phyloP scores from a whole-genome alignment of 2,113 vertebrate genomes.

The Chaetura pelagica region DNA sequence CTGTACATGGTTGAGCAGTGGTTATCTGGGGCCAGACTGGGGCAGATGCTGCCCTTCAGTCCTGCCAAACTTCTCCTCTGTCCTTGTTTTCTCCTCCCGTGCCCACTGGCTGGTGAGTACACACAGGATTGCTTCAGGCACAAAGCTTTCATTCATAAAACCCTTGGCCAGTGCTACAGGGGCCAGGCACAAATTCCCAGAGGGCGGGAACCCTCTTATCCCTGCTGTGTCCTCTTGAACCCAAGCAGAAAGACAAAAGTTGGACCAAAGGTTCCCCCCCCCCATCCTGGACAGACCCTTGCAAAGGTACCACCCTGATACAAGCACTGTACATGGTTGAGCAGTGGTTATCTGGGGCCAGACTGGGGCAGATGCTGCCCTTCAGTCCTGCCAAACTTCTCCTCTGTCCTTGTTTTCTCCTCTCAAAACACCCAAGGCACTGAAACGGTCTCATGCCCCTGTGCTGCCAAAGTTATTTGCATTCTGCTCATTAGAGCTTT shows the following conservation, averaged over 20 bases:
- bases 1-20: rapidly evolving
- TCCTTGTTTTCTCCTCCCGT: conserved; percentile 77
- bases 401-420: not conserved
- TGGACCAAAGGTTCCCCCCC: too few relatives aligned
- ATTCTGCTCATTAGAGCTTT: conserved; percentile 69
- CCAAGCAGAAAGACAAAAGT: not conserved
- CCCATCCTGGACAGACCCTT: not conserved
- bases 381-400: not conserved
- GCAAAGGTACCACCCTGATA: not conserved
- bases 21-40: not conserved
- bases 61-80: not conserved
- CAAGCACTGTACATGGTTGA: rapidly evolving
- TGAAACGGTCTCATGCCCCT: not conserved
- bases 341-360: not conserved
- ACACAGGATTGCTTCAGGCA: not conserved
- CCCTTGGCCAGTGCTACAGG: not conserved
- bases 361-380: not conserved
- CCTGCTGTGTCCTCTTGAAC: not conserved
- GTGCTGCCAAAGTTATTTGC: conserved; percentile 29
- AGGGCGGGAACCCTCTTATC: not conserved
- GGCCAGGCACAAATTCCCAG: not conserved
- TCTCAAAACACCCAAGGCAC: not conserved
- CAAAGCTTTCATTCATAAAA: not conserved
- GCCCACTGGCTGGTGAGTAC: conserved; percentile 91
- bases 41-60: not conserved